Conservation (phyloP, 2,888 invertebrate genomes). For the Drosophila borborema region DNA sequence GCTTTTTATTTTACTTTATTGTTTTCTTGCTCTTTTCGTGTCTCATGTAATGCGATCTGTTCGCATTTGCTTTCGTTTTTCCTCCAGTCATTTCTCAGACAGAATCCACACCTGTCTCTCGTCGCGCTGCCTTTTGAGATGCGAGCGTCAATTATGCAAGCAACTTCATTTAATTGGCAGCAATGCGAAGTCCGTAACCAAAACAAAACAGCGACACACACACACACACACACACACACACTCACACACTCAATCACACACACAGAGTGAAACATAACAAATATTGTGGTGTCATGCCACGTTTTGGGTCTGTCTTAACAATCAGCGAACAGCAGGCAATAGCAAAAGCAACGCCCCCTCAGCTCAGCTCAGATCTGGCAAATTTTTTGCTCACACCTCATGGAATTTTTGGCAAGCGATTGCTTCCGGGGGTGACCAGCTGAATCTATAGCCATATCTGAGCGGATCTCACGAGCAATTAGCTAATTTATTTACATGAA, state of each 20-base stretch:
- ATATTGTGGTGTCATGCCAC: slow-evolving; percentile 51
- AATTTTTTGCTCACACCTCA: slow-evolving; percentile 18
- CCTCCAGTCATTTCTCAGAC: slow-evolving; percentile 28
- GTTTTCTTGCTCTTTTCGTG: slow-evolving; percentile 6
- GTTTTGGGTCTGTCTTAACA: slow-evolving; percentile 19
- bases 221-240: too few relatives aligned
- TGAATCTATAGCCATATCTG: slow-evolving; percentile 5
- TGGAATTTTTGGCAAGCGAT: slow-evolving; percentile 19
- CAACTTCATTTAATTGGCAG: slow-evolving; percentile 68
- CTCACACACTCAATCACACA: too few relatives aligned
- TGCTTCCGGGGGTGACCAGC: slow-evolving; percentile 20
- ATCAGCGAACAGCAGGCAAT: slow-evolving; percentile 20
- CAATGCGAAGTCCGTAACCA: slow-evolving; percentile 65
- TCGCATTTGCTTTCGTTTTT: slow-evolving; percentile 34
- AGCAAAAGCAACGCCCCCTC: slow-evolving; percentile 1
- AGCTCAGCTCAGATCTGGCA: slow-evolving; percentile 7
- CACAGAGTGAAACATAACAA: background rate
- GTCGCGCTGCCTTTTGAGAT: slow-evolving; percentile 16
- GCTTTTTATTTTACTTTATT: too few relatives aligned
- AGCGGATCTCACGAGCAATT: background rate
- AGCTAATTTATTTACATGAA: background rate
- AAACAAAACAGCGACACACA: slow-evolving; percentile 61
- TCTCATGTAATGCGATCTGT: slow-evolving; percentile 25
- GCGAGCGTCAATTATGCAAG: slow-evolving; percentile 64
- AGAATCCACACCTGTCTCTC: slow-evolving; percentile 45